Percentiles rank a stretch among this genome's conserved stretches.
These are phyloP conservation scores for Struthio camelus DNA, from an alignment of 2,113 vertebrate species.

Conservation along the genomic window DNA sequence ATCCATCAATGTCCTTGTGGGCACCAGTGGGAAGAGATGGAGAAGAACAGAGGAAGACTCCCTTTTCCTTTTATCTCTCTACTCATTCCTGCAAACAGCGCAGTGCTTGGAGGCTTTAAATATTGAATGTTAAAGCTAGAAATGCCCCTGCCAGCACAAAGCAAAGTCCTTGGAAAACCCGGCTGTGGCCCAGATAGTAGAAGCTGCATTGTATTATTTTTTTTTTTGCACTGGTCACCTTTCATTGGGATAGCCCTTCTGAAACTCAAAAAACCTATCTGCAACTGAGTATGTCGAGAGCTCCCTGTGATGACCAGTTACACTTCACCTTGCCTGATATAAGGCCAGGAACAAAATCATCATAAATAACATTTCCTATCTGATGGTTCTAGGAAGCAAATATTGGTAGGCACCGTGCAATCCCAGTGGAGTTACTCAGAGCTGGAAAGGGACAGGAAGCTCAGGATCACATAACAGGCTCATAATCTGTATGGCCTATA, in stretches of 20 bases:
- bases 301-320: not conserved
- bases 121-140: not conserved
- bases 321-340: not conserved
- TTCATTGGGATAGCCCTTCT: not conserved
- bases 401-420: rapidly evolving
- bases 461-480: not conserved
- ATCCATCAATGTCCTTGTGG: not conserved
- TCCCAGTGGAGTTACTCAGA: not conserved
- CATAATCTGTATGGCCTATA: not conserved
- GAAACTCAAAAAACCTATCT: not conserved
- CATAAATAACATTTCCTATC: not conserved
- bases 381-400: not conserved
- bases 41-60: not conserved
- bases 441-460: not conserved
- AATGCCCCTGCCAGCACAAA: not conserved
- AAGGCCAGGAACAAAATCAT: not conserved
- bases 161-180: not conserved
- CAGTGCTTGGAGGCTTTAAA: not conserved
- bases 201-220: not conserved
- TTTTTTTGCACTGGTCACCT: not conserved
- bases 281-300: not conserved
- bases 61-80: not conserved
- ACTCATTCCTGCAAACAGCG: not conserved
- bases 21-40: not conserved
- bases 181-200: not conserved